phyloP scores from a whole-genome alignment of 2,797 vertebrate species.

The Danio tinwini region DNA sequence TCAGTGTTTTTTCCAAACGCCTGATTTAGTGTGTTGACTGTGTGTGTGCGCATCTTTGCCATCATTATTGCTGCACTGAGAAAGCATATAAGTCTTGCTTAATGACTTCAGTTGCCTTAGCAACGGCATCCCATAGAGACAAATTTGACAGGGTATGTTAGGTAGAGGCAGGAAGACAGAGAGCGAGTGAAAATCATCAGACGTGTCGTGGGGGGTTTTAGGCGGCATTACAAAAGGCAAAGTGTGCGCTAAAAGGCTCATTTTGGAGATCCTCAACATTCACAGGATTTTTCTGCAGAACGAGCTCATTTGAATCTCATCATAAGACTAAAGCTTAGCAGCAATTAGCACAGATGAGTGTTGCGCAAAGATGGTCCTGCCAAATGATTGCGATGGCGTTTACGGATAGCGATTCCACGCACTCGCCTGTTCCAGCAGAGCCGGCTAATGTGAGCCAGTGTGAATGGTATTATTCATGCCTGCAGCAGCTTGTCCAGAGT shows the following conservation, averaged over 20 bases:
- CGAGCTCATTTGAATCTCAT: slow-evolving; percentile 32
- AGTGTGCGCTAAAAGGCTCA: slow-evolving; percentile 28
- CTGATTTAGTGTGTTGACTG: slow-evolving; percentile 24
- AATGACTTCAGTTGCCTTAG: slow-evolving; percentile 73
- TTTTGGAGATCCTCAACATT: slow-evolving; percentile 23
- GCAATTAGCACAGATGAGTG: slow-evolving; percentile 50
- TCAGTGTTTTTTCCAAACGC: slow-evolving; percentile 9
- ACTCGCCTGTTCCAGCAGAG: slow-evolving; percentile 25
- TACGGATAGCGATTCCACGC: slow-evolving; percentile 1
- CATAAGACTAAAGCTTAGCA: slow-evolving; percentile 37
- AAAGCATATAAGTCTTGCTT: slow-evolving; percentile 73
- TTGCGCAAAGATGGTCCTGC: slow-evolving; percentile 11
- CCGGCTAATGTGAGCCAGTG: slow-evolving; percentile 42
- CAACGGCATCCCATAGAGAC: slow-evolving; percentile 76
- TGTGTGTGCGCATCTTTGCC: slow-evolving; percentile 5
- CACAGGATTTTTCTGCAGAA: slow-evolving; percentile 32
- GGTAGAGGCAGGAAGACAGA: slow-evolving; percentile 40
- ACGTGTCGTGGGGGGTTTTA: slow-evolving; percentile 42
- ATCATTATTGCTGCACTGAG: slow-evolving; percentile 63
- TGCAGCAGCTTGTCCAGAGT: slow-evolving; percentile 33
- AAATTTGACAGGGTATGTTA: slow-evolving; percentile 64
- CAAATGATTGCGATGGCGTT: slow-evolving; percentile 42
- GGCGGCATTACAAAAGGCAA: slow-evolving; percentile 48
- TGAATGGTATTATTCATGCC: slow-evolving; percentile 26
- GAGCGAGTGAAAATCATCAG: slow-evolving; percentile 49